Evolutionary conservation across 2,888 invertebrate genomes (phyloP).

Genomic region (Octodonta nipae): DNA sequence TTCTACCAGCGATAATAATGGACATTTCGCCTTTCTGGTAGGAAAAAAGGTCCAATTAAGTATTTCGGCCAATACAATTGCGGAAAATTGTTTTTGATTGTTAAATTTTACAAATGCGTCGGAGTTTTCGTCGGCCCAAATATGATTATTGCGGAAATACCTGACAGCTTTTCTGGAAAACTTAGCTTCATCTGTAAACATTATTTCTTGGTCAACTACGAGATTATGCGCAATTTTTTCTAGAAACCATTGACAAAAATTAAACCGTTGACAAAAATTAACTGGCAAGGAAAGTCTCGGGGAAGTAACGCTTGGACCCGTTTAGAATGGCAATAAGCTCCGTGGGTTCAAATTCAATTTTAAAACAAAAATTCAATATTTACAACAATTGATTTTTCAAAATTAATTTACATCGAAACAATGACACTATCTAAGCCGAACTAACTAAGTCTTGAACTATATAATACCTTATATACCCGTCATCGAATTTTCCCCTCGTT

Average conservation of each 20-base stretch:
- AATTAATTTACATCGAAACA: too few species aligned
- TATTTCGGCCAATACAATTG: slow-evolving; percentile 6
- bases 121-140: slow-evolving; percentile 9
- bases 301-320: slow-evolving; percentile 1
- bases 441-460: too few species aligned
- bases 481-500: too few species aligned
- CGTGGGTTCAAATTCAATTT: too few species aligned
- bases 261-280: too few species aligned
- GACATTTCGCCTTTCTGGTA: not conserved
- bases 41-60: slow-evolving; percentile 2
- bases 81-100: slow-evolving; percentile 9
- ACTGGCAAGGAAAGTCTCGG: too few species aligned
- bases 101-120: slow-evolving; percentile 5
- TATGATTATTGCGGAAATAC: slow-evolving; percentile 8
- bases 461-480: too few species aligned
- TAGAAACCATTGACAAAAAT: too few species aligned
- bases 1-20: not conserved
- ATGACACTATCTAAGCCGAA: too few species aligned
- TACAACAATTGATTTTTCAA: too few species aligned
- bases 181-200: slow-evolving; percentile 7
- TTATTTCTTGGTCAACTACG: slow-evolving; percentile 2
- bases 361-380: too few species aligned
- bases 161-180: slow-evolving; percentile 5
- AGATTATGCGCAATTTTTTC: slow-evolving; percentile 1
- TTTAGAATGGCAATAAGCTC: too few species aligned